Evolutionary conservation across 1,140 invertebrate genomes (phyloP).

Genomic region (Amphibalanus amphitrite): DNA sequence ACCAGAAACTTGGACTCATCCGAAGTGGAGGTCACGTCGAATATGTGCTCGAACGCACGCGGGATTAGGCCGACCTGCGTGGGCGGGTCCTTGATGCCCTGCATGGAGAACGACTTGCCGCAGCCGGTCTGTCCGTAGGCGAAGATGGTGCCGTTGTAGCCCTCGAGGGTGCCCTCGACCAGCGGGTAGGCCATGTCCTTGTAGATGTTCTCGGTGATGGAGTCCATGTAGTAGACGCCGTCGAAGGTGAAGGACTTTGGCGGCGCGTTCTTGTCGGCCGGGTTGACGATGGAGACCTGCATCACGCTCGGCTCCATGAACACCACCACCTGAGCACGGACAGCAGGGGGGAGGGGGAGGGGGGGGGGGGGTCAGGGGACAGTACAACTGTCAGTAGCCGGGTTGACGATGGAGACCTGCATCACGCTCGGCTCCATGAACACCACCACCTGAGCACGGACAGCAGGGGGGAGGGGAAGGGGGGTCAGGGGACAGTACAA

Average conservation of each 20-base stretch:
- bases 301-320: slow-evolving; percentile 41
- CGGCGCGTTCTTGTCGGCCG: slow-evolving; percentile 35
- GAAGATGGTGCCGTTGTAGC: slow-evolving; percentile 73
- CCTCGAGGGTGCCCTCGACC: slow-evolving; percentile 61
- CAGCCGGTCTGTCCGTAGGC: slow-evolving; percentile 79
- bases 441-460: too few relatives aligned
- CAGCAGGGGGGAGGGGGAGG: too few relatives aligned
- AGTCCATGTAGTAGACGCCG: slow-evolving; percentile 40
- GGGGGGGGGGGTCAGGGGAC: too few relatives aligned
- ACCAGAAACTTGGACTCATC: slow-evolving; percentile 61
- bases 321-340: slow-evolving; percentile 42
- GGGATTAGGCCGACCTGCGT: slow-evolving; percentile 59
- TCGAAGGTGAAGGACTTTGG: slow-evolving; percentile 61
- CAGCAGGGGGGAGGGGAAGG: too few relatives aligned
- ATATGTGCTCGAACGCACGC: slow-evolving; percentile 73
- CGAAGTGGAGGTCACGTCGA: slow-evolving; percentile 71
- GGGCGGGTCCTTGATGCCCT: slow-evolving; percentile 32
- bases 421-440: too few relatives aligned
- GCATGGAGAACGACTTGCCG: slow-evolving; percentile 40
- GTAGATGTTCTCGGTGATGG: slow-evolving; percentile 46
- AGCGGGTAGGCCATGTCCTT: slow-evolving; percentile 47
- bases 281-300: slow-evolving; percentile 39
- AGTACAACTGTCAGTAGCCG: too few relatives aligned
- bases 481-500: too few relatives aligned
- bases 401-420: too few relatives aligned